Evolutionary conservation across 1,140 invertebrate species (phyloP), one percentile per base, ranked within the genome.

Genomic region (Agraylea sexmaculata): DNA sequence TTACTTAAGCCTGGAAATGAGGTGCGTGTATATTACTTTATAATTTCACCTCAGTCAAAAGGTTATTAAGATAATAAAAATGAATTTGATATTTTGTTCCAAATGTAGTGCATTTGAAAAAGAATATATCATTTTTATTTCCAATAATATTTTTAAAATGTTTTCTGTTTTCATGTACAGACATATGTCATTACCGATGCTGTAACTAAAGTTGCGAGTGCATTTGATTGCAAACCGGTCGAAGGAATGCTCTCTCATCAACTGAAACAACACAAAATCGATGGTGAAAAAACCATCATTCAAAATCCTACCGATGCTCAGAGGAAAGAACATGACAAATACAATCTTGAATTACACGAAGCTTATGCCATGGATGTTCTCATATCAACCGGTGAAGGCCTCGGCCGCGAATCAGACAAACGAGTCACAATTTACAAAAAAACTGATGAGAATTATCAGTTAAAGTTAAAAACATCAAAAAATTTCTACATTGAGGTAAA

Each of bases 181-280:
- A 92, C 90, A 37, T 89, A 91, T 59, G 75, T 79, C 41, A 83
- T 97, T 40, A 98, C 94, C 36, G 84, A 90, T 55, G 81, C 80
- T 28, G 87, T 99, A 34, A 86, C 92, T 61, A 94, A 94, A 68
- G 81, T 95, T 43, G 83, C 87, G 45, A 83, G 89, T 52, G 74
- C 80, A 18, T 99, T 77, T 64, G 87, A 92, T 51, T 97, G 93
- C 64, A 99, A 96, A 66, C 93, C 95, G 16, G 82, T 99, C 40
- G 94, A 99, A 68, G 91, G 95, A 37, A 98, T 99, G 93, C 69
- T 99, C 18, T 98, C 93, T 51, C 93, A 99, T 64, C 90, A 98
- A 58, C 67, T 99, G 32, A 91, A 93, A 57, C 89, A 94, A 60
- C 88, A 90, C 62, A 85, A 88, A 62, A 95, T 97, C 59, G 92